A percentile compares a stretch with the other conserved stretches of the same genome.
phyloP scores from a whole-genome alignment of 2,797 vertebrate genomes.

The Platalea minor region DNA sequence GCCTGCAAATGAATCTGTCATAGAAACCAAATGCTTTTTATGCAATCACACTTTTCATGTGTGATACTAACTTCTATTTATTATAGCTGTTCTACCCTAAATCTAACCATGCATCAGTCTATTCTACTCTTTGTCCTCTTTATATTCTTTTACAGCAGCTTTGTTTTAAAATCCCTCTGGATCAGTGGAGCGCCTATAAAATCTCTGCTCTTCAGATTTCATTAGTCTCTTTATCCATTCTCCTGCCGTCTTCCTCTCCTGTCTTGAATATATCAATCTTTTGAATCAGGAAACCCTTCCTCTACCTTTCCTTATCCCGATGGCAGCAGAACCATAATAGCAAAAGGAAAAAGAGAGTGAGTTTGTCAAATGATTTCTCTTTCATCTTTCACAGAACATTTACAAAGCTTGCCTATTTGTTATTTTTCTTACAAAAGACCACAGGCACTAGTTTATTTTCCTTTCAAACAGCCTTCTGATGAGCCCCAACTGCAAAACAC shows the following conservation, averaged over 20 bases:
- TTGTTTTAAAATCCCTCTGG: not conserved
- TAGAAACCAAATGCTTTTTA: not conserved
- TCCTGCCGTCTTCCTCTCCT: not conserved
- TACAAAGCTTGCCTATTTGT: not conserved
- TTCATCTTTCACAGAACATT: not conserved
- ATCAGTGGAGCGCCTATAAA: not conserved
- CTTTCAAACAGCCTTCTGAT: not conserved
- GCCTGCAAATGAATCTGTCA: not conserved
- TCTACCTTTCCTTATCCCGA: not conserved
- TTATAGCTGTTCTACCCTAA: not conserved
- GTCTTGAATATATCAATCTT: not conserved
- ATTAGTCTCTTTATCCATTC: not conserved
- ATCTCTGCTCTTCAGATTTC: not conserved
- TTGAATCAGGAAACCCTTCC: not conserved
- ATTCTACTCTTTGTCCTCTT: not conserved
- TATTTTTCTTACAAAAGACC: not conserved
- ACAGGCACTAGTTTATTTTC: not conserved
- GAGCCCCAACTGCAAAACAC: not conserved
- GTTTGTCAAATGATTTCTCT: not conserved
- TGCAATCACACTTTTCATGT: not conserved
- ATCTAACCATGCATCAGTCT: not conserved
- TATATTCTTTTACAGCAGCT: not conserved
- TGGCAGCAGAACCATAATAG: not conserved
- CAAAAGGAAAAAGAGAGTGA: not conserved
- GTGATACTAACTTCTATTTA: not conserved